Evolutionary conservation across 2,113 vertebrate species (phyloP), one percentile per base, ranked within the genome.

Genomic region (Rissa tridactyla): DNA sequence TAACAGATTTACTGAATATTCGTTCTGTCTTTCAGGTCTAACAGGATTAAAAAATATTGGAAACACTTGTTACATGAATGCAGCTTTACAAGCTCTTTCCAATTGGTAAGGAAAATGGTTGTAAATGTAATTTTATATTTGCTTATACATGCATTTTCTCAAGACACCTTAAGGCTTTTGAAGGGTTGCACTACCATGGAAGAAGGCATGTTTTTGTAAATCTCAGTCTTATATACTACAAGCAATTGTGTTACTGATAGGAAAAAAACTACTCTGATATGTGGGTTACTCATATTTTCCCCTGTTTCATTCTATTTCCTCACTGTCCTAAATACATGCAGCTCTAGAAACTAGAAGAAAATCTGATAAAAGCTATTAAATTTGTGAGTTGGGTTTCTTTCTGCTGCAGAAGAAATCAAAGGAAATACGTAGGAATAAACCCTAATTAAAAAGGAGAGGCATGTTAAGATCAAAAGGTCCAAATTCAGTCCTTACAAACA

Each of bases 1-100:
- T 85, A 62, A 46, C 25, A 76, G 17, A 13, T 20, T 85, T 82
- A 16, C 16, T 85, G n/a, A 82, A 25, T 75, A 36, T 80, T 93
- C 40, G 66, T 97, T 92, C 60, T 96, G 86, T 52, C 96, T 90
- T 80, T 47, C 97, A 99, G 99, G 99, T 78, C 98, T 99, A 95
- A 99, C 99, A 11, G 99, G 99, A 52, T 98, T 99, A 97, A 99
- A 99, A 98, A 99, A 99, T 97, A 99, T 99, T 69, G 99, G 99
- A 69, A 99, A 99, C 97, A 99, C 99, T 90, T 99, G 99, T 98
- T 99, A 99, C 88, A 99, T 99, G 99, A 99, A 99, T 90, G 99
- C 99, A 47, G 99, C 99, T 91, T 98, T 99, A 64, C 99, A 99
- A 96, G 99, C 99, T 61, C 99, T 99, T 97, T 99, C 99, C 83